phyloP scores from a whole-genome alignment of 2,888 invertebrate species.

The Dermolepida albohirtum region DNA sequence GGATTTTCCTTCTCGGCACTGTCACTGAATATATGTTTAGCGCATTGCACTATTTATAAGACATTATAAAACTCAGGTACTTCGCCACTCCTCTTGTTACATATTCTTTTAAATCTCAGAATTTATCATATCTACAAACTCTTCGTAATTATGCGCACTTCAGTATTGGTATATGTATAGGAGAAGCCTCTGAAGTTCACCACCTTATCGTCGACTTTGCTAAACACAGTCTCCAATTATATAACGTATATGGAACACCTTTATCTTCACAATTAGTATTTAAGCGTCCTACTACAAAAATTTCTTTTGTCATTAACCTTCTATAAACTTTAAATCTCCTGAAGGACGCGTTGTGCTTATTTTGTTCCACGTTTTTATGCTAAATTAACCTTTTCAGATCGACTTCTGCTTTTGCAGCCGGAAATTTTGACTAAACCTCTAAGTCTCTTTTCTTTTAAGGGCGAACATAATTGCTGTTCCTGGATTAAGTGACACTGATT shows the following conservation, averaged over 20 bases:
- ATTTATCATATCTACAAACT: constrained; percentile 48
- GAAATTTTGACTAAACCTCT: constrained; percentile 30
- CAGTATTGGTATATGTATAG: constrained; percentile 45
- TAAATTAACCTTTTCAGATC: no score
- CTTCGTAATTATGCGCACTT: constrained; percentile 46
- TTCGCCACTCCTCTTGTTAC: constrained; percentile 50
- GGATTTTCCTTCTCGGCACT: no score
- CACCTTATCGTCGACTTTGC: constrained; percentile 49
- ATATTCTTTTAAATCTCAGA: constrained; percentile 50
- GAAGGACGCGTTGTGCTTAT: constrained; percentile 47
- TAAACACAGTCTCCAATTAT: constrained; percentile 49
- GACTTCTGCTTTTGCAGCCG: constrained; percentile 41
- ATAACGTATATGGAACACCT: constrained; percentile 43
- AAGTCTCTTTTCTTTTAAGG: constrained; percentile 48
- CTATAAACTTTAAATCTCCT: constrained; percentile 48
- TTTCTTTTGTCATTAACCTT: constrained; percentile 43
- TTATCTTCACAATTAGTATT: constrained; percentile 38
- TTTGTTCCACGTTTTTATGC: constrained; percentile 44
- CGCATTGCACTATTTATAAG: no score
- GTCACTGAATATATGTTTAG: no score
- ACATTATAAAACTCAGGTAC: no score
- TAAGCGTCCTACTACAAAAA: constrained; percentile 21
- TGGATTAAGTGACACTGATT: constrained; percentile 49
- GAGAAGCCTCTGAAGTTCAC: constrained; percentile 50
- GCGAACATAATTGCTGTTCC: constrained; percentile 46